These are phyloP conservation scores for Antheraea assamensis DNA, from an alignment of 2,888 invertebrate genomes.

Conservation along the genomic window DNA sequence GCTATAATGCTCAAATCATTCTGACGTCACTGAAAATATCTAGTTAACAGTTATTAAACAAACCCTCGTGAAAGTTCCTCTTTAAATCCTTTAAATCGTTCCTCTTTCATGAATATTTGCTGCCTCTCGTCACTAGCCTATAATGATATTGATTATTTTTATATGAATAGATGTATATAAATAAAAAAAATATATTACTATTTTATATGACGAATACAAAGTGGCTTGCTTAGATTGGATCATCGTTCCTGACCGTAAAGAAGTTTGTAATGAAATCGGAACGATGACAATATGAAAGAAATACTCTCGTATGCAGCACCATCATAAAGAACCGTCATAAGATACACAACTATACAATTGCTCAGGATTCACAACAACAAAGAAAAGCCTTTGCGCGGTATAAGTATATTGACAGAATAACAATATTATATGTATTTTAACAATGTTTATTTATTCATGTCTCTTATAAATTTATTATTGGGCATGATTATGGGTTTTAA, in stretches of 20 bases:
- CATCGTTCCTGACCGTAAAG: neutral
- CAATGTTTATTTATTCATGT: too few species aligned
- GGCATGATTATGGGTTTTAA: too few species aligned
- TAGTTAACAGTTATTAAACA: neutral
- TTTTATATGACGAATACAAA: neutral
- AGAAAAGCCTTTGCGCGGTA: too few species aligned
- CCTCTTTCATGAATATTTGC: neutral
- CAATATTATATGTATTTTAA: too few species aligned
- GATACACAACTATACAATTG: neutral
- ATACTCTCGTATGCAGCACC: neutral
- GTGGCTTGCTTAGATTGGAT: neutral
- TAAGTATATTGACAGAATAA: too few species aligned
- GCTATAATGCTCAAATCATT: neutral
- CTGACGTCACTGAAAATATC: neutral
- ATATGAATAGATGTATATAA: too few species aligned
- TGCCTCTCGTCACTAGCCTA: neutral
- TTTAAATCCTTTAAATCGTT: neutral
- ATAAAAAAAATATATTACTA: neutral
- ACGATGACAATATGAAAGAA: neutral
- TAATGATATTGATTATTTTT: neutral
- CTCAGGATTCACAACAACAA: neutral
- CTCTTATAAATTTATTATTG: too few species aligned
- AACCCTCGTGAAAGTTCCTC: neutral
- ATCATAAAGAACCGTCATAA: too few species aligned
- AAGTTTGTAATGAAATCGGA: neutral